A percentile compares a stretch with the other conserved stretches of the same genome.
These are phyloP conservation scores for Anthrax anthrax DNA, from an alignment of 2,888 invertebrate species.

Conservation along the genomic window DNA sequence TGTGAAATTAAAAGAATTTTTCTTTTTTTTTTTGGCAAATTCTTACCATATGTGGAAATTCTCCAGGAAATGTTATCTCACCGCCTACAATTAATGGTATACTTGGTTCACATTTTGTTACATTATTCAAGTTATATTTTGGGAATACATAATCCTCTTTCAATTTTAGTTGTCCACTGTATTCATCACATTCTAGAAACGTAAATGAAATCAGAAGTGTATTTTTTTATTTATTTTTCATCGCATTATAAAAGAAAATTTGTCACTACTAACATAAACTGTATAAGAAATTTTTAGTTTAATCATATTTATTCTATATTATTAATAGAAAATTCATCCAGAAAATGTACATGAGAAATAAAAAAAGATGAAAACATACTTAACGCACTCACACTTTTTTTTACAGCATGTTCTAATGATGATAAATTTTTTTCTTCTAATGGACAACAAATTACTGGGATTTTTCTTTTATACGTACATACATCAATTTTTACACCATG, in stretches of 20 bases:
- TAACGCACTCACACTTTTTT: constrained; percentile 22
- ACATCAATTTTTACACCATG: constrained; percentile 25
- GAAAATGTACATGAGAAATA: background rate
- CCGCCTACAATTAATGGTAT: constrained; percentile 42
- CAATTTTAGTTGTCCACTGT: constrained; percentile 19
- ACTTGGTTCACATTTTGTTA: constrained; percentile 26
- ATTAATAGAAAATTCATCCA: no score
- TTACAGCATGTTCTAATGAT: constrained; percentile 13
- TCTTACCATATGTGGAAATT: constrained; percentile 44
- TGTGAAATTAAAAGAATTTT: background rate
- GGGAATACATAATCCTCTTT: background rate
- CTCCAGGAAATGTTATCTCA: constrained; percentile 33
- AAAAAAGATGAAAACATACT: constrained; percentile 17
- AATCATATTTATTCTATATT: no score
- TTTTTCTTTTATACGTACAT: constrained; percentile 20
- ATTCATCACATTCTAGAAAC: constrained; percentile 41
- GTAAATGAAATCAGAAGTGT: no score
- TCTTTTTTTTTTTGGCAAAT: background rate
- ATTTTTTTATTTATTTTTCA: no score
- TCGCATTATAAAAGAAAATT: no score
- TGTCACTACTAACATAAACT: no score
- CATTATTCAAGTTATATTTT: background rate
- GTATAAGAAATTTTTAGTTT: no score
- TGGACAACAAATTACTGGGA: constrained; percentile 33
- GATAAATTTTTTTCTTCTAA: constrained; percentile 21